Base-by-base conservation (phyloP, 2,888 invertebrate species). In the Dichetophora obliterata region DNA sequence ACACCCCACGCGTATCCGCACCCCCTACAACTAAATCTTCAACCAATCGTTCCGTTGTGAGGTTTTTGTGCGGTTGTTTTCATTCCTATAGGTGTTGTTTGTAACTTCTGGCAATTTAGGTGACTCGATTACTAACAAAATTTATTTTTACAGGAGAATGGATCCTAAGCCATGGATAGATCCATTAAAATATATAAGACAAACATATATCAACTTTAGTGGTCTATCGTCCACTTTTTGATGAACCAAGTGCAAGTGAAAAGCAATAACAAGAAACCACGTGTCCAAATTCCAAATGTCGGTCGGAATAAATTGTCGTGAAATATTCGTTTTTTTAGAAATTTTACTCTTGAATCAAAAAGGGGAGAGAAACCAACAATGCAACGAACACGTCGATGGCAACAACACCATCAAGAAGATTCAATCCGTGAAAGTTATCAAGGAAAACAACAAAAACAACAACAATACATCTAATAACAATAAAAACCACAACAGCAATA, bases 301-400 rank as follows among this genome's bases (percentile, higher is more conserved):
- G 86, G 86, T 86, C 87, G 87, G 87, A 86, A 87, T 87, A 82
- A 87, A 87, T 86, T 86, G 86, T 86, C 87, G 87, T 86, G 87
- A 87, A 85, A 87, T 87, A 86, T 87, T 87, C 86, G 87, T 87
- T 83, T 87, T 87, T 87, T 87, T 87, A 86, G 87, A 87, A 86
- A 87, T 87, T 84, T 86, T 87, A 83, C 85, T 87, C 85, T 87
- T 86, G 87, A 87, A 87, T 83, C 86, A 87, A 86, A 85, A 85
- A 82, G 85, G 84, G 82, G 85, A 86, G 85, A 85, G 87, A 86
- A 86, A 87, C 87, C 87, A 85, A 83, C 84, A 86, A 84, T 83
- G 83, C 82, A 84, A 85, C 82, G 82, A 82, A 81, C 80, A 80
- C 81, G 82, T 81, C 80, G 82, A 27, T 59, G 77, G n/a, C 65